Conservation (phyloP, 2,888 invertebrate species). For the Aethes cnicana region DNA sequence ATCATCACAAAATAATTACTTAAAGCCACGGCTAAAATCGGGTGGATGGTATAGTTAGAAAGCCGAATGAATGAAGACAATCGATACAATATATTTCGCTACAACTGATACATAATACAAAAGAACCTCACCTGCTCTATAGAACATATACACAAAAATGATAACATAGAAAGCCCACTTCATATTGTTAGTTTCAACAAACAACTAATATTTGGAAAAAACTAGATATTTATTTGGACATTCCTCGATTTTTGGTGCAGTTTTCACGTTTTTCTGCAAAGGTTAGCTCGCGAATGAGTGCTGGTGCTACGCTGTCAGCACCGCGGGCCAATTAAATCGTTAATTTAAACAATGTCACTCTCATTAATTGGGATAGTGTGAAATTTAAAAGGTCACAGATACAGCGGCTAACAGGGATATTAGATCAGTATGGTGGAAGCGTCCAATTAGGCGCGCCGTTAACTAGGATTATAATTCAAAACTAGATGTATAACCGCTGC, state of each 20-base stretch:
- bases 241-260: slow-evolving; percentile 1
- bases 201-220: not conserved
- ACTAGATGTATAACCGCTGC: too few relatives aligned
- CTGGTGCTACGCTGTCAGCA: not conserved
- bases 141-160: slow-evolving; percentile 59
- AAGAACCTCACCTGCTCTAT: slow-evolving; percentile 55
- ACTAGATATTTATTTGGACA: not conserved
- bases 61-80: too few relatives aligned
- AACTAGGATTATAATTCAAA: too few relatives aligned
- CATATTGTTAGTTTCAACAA: slow-evolving; percentile 44
- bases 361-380: slow-evolving; percentile 29
- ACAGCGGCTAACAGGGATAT: slow-evolving; percentile 19
- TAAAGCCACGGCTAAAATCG: too few relatives aligned
- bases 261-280: slow-evolving; percentile 8
- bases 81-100: too few relatives aligned
- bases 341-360: slow-evolving; percentile 33
- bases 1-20: not conserved
- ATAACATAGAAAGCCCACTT: slow-evolving; percentile 64
- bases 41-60: too few relatives aligned
- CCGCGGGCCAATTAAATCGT: slow-evolving; percentile 22
- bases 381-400: slow-evolving; percentile 40
- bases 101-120: too few relatives aligned
- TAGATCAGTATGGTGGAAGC: slow-evolving; percentile 19
- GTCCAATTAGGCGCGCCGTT: slow-evolving; percentile 11
- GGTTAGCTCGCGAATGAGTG: slow-evolving; percentile 13